These are phyloP conservation scores for Pheosia gnoma DNA, from an alignment of 2,888 invertebrate species.

Conservation along the genomic window DNA sequence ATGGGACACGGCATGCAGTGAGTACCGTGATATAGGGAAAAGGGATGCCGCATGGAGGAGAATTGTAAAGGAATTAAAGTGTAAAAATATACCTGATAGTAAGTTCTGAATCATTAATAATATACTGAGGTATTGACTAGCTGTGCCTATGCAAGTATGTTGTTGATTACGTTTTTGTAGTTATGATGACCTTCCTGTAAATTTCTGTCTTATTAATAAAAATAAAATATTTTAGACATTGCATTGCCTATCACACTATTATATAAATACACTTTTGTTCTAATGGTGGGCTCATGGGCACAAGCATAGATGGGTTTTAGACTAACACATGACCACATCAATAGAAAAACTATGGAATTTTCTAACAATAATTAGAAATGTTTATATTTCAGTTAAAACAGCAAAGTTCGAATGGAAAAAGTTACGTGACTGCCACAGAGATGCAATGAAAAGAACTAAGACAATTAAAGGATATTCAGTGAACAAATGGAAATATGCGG, in stretches of 20 bases:
- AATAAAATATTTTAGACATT: too few species aligned
- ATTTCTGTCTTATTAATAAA: too few species aligned
- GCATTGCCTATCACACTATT: too few species aligned
- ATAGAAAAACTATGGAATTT: too few species aligned
- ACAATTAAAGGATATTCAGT: constrained; percentile 12
- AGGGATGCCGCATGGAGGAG: constrained; percentile 38
- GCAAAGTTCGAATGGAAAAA: constrained; percentile 42
- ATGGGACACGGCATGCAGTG: constrained; percentile 37
- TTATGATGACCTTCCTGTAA: too few species aligned
- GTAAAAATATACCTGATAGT: constrained; percentile 34
- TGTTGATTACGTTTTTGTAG: too few species aligned
- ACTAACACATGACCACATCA: too few species aligned
- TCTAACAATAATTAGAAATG: neutral
- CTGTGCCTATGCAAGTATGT: neutral
- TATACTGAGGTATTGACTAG: neutral
- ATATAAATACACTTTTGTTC: too few species aligned
- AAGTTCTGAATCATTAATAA: constrained; percentile 11
- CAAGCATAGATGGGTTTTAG: too few species aligned
- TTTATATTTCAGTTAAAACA: constrained; percentile 23
- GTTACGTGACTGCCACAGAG: constrained; percentile 34
- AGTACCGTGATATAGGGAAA: constrained; percentile 36
- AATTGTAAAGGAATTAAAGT: constrained; percentile 36
- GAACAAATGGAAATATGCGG: constrained; percentile 41
- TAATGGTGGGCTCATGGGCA: too few species aligned
- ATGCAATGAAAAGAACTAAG: constrained; percentile 33